Percentiles rank a stretch among this genome's conserved stretches.
Evolutionary conservation across 2,113 vertebrate genomes (phyloP).

Genomic region (Chloebia gouldiae): DNA sequence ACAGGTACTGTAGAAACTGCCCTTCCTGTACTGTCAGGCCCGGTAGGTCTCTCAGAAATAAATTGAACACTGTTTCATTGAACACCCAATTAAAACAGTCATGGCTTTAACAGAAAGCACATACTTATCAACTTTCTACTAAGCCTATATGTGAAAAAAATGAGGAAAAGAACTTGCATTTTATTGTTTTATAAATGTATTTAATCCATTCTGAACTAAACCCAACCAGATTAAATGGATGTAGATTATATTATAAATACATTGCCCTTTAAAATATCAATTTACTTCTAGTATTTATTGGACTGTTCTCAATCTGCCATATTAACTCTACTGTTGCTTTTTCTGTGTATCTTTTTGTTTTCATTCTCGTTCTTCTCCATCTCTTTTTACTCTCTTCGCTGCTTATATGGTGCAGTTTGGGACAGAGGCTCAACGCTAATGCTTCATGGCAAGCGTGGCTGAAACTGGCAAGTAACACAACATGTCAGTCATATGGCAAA

Average conservation of each 20-base stretch:
- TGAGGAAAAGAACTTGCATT: background rate
- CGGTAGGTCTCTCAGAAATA: background rate
- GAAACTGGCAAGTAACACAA: conserved; percentile 80
- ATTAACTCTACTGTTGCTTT: conserved; percentile 65
- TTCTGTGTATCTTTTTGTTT: conserved; percentile 63
- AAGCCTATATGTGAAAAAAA: background rate
- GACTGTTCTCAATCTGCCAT: conserved; percentile 55
- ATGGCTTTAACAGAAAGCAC: background rate
- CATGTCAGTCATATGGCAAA: conserved; percentile 72
- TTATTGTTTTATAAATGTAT: background rate
- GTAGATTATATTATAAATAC: background rate
- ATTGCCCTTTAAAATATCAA: background rate
- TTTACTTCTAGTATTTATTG: conserved; percentile 15
- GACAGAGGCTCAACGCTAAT: conserved; percentile 73
- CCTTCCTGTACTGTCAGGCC: background rate
- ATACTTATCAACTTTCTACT: background rate
- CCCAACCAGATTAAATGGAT: background rate
- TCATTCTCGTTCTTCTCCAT: conserved; percentile 50
- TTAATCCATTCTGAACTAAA: background rate
- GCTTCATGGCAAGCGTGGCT: conserved; percentile 78
- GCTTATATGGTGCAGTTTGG: conserved; percentile 72
- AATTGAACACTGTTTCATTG: background rate
- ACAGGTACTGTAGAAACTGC: conserved; percentile 82
- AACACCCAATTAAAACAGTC: background rate
- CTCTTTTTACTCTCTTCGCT: conserved; percentile 60